Evolutionary conservation across 2,888 invertebrate species (phyloP), one percentile per base, ranked within the genome.

Genomic region (Lamellibrachia satsuma): DNA sequence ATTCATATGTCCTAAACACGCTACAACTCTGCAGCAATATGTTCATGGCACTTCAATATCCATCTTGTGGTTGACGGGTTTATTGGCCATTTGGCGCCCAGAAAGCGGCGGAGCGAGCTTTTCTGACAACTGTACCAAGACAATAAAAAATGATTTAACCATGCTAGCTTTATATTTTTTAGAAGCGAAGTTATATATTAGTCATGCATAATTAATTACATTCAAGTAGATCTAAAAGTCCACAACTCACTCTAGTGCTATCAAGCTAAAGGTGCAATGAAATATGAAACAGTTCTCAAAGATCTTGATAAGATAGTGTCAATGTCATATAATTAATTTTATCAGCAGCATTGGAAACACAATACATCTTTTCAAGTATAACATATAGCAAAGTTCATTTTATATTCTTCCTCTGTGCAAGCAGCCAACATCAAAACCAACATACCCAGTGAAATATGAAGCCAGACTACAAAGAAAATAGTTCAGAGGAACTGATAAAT

Each of bases 71-170:
- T 75, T 75, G 75, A 75, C 75, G 7, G 6, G 75, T 75, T 75
- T 75, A 75, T 75, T 75, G 75, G 75, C 75, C 75, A 75, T 75
- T 75, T 75, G 75, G 75, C 75, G 22, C 75, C 75, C 75, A 75
- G 75, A 75, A 75, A 75, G 6, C 75, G n/a, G 75, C 75, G 75
- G 75, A 75, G 75, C 22, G 39, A 39, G 39, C 22, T 75, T n/a
- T 75, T 6, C 75, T 75, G 75, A n/a, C 75, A 22, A 75, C 75
- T 75, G 75, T 75, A 75, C 75, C 75, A 75, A 22, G 75, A 75
- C 39, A 75, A 75, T 75, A 75, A 75, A 75, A 75, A 75, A 75
- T 75, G n/a, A 75, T 75, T 75, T 75, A 75, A 75, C n/a, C 75
- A 75, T 75, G 75, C 75, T 75, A 75, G 15, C 75, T 75, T 75